A percentile compares a stretch with the other conserved stretches of the same genome.
phyloP scores from a whole-genome alignment of 2,797 vertebrate species.

The Psittacula echo region DNA sequence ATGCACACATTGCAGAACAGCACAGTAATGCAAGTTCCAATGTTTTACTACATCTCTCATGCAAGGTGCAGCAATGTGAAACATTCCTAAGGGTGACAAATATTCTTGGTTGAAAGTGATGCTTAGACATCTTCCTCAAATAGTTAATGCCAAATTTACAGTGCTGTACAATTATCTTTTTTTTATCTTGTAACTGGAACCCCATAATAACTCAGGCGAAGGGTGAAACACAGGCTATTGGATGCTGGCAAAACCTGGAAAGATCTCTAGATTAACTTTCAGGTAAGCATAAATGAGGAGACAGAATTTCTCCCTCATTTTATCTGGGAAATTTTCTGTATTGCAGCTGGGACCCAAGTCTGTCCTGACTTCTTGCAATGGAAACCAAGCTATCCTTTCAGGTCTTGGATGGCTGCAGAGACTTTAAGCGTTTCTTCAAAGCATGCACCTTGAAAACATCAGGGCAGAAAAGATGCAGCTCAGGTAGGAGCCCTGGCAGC shows the following conservation, averaged over 20 bases:
- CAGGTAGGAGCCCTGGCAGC: not conserved
- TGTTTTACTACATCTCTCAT: not conserved
- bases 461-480: not conserved
- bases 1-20: conserved; percentile 25
- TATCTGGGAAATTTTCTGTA: not conserved
- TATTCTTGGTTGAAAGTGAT: not conserved
- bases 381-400: conserved; percentile 1
- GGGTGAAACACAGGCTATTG: not conserved
- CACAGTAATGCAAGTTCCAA: conserved; percentile 34
- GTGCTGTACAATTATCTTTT: not conserved
- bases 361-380: not conserved
- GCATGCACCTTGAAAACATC: not conserved
- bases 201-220: conserved; percentile 39
- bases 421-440: conserved; percentile 9
- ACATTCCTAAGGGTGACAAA: not conserved
- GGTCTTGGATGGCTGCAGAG: not conserved
- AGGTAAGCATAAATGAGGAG: not conserved
- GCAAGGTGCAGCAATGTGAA: not conserved
- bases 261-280: conserved; percentile 4
- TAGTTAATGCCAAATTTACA: not conserved
- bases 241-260: not conserved
- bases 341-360: not conserved
- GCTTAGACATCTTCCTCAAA: not conserved
- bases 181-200: conserved; percentile 47
- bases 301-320: not conserved